These are phyloP conservation scores for Recurvirostra avosetta DNA, from an alignment of 2,113 vertebrate species.

Conservation along the genomic window DNA sequence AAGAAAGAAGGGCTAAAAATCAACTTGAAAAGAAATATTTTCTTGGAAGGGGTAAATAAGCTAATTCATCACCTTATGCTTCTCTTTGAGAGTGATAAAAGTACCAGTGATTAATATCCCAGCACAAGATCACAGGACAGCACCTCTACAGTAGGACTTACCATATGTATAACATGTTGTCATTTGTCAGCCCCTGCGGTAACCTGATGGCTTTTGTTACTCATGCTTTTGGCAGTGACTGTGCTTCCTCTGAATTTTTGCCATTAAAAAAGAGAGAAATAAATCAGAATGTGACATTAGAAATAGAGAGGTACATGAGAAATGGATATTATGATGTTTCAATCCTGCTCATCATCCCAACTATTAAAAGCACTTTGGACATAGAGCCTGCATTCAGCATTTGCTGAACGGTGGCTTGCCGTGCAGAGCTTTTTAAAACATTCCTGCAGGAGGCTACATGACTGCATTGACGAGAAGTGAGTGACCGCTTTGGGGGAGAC, in stretches of 20 bases:
- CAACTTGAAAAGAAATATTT: not conserved
- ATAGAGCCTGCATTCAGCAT: not conserved
- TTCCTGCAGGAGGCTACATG: not conserved
- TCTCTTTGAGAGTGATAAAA: not conserved
- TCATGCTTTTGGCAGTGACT: not conserved
- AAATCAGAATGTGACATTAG: not conserved
- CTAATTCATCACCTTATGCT: not conserved
- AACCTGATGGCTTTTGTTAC: constrained; percentile 2
- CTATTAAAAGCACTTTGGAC: not conserved
- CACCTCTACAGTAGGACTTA: not conserved
- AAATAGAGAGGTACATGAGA: not conserved
- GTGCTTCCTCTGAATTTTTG: not conserved
- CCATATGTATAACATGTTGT: not conserved
- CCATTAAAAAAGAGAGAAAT: not conserved
- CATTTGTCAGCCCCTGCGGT: not conserved
- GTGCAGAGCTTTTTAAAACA: not conserved
- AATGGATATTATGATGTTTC: not conserved
- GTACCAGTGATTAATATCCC: not conserved
- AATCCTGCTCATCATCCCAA: not conserved
- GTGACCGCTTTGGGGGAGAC: not conserved
- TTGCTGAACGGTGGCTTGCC: not conserved
- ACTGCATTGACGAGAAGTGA: not conserved
- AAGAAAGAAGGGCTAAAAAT: not conserved
- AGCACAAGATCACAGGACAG: not conserved
- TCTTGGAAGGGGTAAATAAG: not conserved